A percentile compares a stretch with the other conserved stretches of the same genome.
These are phyloP conservation scores for Cetonia aurata DNA, from an alignment of 2,888 invertebrate species.

Conservation along the genomic window DNA sequence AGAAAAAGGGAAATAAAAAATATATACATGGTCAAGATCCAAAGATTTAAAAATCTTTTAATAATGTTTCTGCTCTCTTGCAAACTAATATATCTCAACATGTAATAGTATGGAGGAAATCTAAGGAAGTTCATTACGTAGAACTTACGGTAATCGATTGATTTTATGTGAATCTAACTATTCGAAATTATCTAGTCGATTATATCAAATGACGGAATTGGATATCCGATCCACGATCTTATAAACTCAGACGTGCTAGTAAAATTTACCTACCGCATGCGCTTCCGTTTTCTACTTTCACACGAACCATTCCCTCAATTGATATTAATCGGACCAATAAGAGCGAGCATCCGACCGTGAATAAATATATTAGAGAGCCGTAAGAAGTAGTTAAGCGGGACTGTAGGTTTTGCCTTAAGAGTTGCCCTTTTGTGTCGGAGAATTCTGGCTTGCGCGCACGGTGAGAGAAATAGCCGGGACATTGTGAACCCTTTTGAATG, in stretches of 20 bases:
- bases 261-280: slow-evolving; percentile 22
- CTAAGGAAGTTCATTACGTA: too few species aligned
- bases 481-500: slow-evolving; percentile 46
- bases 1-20: too few species aligned
- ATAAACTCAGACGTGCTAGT: slow-evolving; percentile 5
- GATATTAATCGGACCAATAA: slow-evolving; percentile 39
- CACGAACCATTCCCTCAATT: slow-evolving; percentile 33
- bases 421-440: slow-evolving; percentile 22
- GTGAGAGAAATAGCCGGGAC: slow-evolving; percentile 14
- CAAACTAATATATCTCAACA: too few species aligned
- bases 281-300: slow-evolving; percentile 17
- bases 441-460: not conserved
- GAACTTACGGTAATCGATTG: too few species aligned
- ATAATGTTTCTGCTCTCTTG: too few species aligned
- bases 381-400: slow-evolving; percentile 37
- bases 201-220: slow-evolving; percentile 12
- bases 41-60: too few species aligned
- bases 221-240: slow-evolving; percentile 28
- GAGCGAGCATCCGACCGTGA: slow-evolving; percentile 35
- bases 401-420: slow-evolving; percentile 29
- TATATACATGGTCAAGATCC: too few species aligned
- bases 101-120: too few species aligned
- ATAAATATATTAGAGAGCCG: slow-evolving; percentile 39
- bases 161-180: too few species aligned
- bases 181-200: slow-evolving; percentile 1